phyloP scores from a whole-genome alignment of 2,888 invertebrate species.

The Cerastis leucographa region DNA sequence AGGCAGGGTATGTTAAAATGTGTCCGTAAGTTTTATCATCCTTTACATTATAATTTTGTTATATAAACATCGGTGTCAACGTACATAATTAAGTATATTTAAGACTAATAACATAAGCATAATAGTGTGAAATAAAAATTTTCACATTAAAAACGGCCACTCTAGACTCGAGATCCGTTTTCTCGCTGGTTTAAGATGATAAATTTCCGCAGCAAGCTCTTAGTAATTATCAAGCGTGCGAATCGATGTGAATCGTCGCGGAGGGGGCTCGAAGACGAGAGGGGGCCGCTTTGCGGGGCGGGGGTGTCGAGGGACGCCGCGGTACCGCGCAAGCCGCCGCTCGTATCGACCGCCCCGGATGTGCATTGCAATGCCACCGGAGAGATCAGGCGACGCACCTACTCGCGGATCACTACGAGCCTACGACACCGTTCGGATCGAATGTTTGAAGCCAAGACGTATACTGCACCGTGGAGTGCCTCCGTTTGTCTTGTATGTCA shows the following conservation, averaged over 20 bases:
- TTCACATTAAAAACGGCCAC: not conserved
- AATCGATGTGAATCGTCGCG: constrained; percentile 85
- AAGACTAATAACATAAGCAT: not conserved
- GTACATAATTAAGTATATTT: not conserved
- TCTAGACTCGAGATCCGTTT: constrained; percentile 46
- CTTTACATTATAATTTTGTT: not conserved
- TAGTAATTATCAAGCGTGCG: constrained; percentile 83
- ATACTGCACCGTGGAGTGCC: constrained; percentile 45
- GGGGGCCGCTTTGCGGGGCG: constrained; percentile 74
- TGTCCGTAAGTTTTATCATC: not conserved
- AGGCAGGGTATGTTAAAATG: not conserved
- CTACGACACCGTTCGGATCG: constrained; percentile 71
- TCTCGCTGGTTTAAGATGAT: constrained; percentile 67
- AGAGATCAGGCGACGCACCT: constrained; percentile 85
- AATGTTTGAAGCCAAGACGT: constrained; percentile 61
- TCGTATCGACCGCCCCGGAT: constrained; percentile 90
- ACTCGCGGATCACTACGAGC: constrained; percentile 77
- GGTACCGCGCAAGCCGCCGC: constrained; percentile 87
- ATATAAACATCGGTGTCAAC: not conserved
- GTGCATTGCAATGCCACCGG: constrained; percentile 86
- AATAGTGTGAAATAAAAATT: not conserved
- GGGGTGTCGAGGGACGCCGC: constrained; percentile 78
- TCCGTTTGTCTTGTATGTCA: constrained; percentile 32
- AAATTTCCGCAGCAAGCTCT: constrained; percentile 72
- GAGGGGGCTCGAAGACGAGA: constrained; percentile 78